Evolutionary conservation across 2,797 vertebrate species (phyloP).

Genomic region (Tenualosa thibaudeaui): DNA sequence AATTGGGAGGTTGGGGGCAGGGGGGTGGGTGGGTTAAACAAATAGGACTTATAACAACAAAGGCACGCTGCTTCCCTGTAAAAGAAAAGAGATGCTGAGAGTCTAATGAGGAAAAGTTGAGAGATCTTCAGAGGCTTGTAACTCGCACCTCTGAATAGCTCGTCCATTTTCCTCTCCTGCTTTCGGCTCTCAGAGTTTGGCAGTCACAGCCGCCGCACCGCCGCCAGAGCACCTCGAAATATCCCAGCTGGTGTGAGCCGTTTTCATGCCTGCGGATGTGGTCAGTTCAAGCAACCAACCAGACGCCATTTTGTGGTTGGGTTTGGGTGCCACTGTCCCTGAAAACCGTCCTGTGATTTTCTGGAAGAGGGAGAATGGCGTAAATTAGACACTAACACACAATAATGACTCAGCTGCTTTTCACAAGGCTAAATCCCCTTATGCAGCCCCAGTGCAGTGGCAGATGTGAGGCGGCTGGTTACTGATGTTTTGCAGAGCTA

Average conservation of each 20-base stretch:
- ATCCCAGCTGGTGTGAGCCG: neutral
- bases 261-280: conserved; percentile 33
- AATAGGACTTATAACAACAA: conserved; percentile 34
- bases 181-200: neutral
- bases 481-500: neutral
- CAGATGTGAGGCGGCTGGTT: neutral
- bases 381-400: neutral
- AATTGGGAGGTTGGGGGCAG: neutral
- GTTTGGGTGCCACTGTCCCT: conserved; percentile 20
- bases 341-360: neutral
- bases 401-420: neutral
- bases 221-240: neutral
- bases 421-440: neutral
- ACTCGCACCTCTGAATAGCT: neutral
- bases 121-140: conserved; percentile 7
- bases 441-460: neutral
- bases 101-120: neutral
- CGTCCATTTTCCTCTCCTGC: conserved; percentile 23
- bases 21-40: conserved; percentile 5
- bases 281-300: conserved; percentile 13
- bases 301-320: conserved; percentile 24
- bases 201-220: neutral
- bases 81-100: neutral
- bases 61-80: conserved; percentile 7
- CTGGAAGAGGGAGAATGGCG: conserved; percentile 1